Conservation (phyloP, 2,797 vertebrate genomes). For the Trachurus trachurus region DNA sequence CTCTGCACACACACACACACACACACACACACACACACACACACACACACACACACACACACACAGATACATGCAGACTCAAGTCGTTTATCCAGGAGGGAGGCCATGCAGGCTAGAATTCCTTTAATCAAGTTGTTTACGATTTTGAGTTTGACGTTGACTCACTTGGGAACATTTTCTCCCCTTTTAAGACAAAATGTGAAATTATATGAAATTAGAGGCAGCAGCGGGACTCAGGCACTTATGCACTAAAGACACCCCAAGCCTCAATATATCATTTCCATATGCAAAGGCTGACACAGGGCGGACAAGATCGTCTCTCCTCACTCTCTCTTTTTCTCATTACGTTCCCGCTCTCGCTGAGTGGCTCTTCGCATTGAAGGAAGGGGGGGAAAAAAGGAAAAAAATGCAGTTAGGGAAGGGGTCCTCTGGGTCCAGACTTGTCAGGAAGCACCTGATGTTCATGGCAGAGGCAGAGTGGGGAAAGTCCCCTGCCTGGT, state of each 20-base stretch:
- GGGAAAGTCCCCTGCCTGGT: conserved; percentile 81
- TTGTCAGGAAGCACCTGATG: conserved; percentile 85
- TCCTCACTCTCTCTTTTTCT: conserved; percentile 57
- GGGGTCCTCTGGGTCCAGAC: conserved; percentile 78
- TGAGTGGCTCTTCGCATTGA: conserved; percentile 52
- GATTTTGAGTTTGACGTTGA: conserved; percentile 74
- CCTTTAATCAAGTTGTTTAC: conserved; percentile 88
- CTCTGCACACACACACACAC: neutral
- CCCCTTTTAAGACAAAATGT: conserved; percentile 83
- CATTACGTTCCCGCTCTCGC: conserved; percentile 52
- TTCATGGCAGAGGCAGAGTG: conserved; percentile 65
- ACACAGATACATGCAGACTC: conserved; percentile 43
- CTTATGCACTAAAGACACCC: conserved; percentile 80
- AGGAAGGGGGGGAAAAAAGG: conserved; percentile 24
- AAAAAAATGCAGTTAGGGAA: conserved; percentile 40
- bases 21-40: conserved; percentile 10
- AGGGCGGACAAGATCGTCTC: conserved; percentile 65
- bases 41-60: neutral
- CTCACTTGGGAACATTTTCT: conserved; percentile 82
- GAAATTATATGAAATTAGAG: conserved; percentile 88
- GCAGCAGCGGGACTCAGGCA: conserved; percentile 75
- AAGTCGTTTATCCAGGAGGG: conserved; percentile 75
- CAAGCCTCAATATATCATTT: conserved; percentile 81
- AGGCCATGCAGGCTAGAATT: conserved; percentile 72
- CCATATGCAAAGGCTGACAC: conserved; percentile 80